These are phyloP conservation scores for Zaprionus taronus DNA, from an alignment of 1,140 invertebrate species.

Conservation along the genomic window DNA sequence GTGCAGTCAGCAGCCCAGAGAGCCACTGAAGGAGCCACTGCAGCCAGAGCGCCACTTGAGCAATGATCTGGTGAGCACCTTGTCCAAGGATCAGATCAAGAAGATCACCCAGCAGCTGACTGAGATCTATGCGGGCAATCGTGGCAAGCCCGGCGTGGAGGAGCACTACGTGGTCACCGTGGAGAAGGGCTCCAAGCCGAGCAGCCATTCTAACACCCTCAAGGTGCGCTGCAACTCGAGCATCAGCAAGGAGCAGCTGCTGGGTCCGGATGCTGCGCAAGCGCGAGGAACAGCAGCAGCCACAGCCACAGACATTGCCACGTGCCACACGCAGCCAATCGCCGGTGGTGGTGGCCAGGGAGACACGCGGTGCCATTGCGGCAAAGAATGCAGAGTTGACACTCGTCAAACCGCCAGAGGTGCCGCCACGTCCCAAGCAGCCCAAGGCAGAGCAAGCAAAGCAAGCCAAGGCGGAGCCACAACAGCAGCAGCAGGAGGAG, in stretches of 20 bases:
- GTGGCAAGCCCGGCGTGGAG: slow-evolving; percentile 80
- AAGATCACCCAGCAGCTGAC: slow-evolving; percentile 92
- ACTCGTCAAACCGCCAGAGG: slow-evolving; percentile 38
- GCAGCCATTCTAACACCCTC: slow-evolving; percentile 83
- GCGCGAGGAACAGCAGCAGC: slow-evolving; percentile 66
- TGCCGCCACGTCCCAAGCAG: slow-evolving; percentile 24
- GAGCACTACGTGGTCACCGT: slow-evolving; percentile 88
- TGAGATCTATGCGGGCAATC: slow-evolving; percentile 89
- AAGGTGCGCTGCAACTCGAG: slow-evolving; percentile 90
- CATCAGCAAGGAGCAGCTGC: slow-evolving; percentile 83
- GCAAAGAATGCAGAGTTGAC: slow-evolving; percentile 85
- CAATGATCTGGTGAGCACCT: slow-evolving; percentile 91
- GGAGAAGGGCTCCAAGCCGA: slow-evolving; percentile 80
- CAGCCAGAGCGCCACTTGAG: slow-evolving; percentile 86
- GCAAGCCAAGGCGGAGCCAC: slow-evolving; percentile 40
- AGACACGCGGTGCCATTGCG: slow-evolving; percentile 88
- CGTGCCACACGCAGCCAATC: slow-evolving; percentile 84
- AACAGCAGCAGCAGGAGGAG: slow-evolving; percentile 83
- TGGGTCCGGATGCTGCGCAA: slow-evolving; percentile 81
- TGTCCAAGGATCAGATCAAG: slow-evolving; percentile 93
- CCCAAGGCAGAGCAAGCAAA: slow-evolving; percentile 27
- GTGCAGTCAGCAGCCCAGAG: slow-evolving; percentile 84
- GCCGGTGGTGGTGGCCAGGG: slow-evolving; percentile 86
- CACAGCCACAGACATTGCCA: slow-evolving; percentile 47
- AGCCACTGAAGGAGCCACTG: background rate